Evolutionary conservation across 2,113 vertebrate genomes (phyloP), one percentile per base, ranked within the genome.

Genomic region (Melospiza melodia): DNA sequence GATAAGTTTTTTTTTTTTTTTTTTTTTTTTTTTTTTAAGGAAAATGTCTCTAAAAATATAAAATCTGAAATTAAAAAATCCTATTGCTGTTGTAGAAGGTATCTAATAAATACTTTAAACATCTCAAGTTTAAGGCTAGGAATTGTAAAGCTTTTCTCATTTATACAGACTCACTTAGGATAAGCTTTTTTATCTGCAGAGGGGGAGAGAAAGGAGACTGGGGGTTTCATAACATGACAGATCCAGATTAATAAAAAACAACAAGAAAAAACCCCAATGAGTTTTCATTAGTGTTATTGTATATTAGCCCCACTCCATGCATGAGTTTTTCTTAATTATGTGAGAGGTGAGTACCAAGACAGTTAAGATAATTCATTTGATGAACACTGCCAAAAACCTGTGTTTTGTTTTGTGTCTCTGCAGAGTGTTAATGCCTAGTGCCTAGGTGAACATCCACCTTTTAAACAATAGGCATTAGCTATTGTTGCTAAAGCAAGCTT

Each of bases 401-500:
- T 90, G 76, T 91, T 92, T 94, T 72, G 82, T 89, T 95, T 95
- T 94, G 11, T 33, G 75, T 96, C 83, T 77, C 94, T 84, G 73
- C 82, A n/a, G 84, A 89, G 59, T 43, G 5, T 66, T 88, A 95
- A 86, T 92, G 89, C 90, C 63, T 96, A 43, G 76, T 67, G 86
- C 86, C 55, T 80, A 92, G 75, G 85, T 94, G 95, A 97, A 61
- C 52, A 96, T 97, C 90, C 77, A 10, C 23, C 7, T 90, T 92
- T 95, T 74, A 94, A 97, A 97, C 95, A 95, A 94, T 59, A 96
- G 66, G 54, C 86, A 72, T 89, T 93, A 94, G 66, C 84, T 94
- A 61, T 84, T 24, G 11, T 51, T 51, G 49, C 24, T 51, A 15
- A 27, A 51, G 49, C 27, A 51, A 97, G 84, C 58, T 92, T 92